Evolutionary conservation across 2,113 vertebrate species (phyloP).

Genomic region (Mystacornis crossleyi): DNA sequence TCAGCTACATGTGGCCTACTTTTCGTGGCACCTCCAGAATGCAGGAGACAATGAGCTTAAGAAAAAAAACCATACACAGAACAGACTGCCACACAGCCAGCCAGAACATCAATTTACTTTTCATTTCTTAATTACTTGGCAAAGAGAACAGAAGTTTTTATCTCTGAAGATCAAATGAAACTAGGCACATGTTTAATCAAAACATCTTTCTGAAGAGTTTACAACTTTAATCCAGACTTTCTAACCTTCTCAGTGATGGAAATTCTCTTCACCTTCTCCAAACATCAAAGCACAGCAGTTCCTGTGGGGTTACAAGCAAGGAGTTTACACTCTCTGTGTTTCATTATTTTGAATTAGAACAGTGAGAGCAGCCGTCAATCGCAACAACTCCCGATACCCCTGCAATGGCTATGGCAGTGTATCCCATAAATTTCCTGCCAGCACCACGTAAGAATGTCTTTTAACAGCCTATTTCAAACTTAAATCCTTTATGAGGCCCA

Average conservation of each 20-base stretch:
- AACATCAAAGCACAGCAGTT: constrained; percentile 42
- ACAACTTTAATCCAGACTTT: constrained; percentile 35
- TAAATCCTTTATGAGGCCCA: neutral
- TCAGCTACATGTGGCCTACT: neutral
- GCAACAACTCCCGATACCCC: neutral
- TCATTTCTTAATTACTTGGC: constrained; percentile 20
- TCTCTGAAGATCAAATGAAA: constrained; percentile 45
- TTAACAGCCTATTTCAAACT: neutral
- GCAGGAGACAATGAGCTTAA: neutral
- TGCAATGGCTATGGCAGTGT: neutral
- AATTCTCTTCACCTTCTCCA: constrained; percentile 40
- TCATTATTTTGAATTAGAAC: neutral
- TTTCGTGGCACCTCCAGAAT: neutral
- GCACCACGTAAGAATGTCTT: neutral
- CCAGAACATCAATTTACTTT: neutral
- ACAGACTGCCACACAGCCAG: neutral
- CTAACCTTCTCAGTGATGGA: neutral
- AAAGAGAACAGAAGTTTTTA: neutral
- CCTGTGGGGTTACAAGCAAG: constrained; percentile 1
- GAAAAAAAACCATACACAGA: neutral
- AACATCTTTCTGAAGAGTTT: constrained; percentile 38
- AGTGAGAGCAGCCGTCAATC: neutral
- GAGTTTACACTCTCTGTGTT: neutral
- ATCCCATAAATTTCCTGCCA: neutral
- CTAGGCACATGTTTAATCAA: neutral